Evolutionary conservation across 2,113 vertebrate species (phyloP).

Genomic region (Saiga tatarica): DNA sequence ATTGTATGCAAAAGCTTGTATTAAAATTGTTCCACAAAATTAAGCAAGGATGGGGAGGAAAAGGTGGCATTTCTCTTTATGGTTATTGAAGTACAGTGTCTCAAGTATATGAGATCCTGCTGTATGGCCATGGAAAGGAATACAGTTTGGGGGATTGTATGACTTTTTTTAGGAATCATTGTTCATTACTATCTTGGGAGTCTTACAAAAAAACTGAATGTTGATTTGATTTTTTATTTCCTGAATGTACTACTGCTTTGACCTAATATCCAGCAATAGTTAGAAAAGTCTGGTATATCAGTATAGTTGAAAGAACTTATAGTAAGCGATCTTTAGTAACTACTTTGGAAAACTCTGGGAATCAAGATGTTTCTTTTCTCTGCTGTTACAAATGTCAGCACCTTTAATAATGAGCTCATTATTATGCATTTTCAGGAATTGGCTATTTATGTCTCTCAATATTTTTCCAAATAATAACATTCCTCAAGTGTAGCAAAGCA

Average conservation of each 20-base stretch:
- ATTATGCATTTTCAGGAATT: neutral
- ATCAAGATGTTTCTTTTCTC: neutral
- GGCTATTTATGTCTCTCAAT: neutral
- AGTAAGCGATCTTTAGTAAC: neutral
- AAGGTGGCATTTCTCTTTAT: neutral
- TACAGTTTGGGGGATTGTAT: neutral
- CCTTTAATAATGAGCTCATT: neutral
- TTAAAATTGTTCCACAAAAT: neutral
- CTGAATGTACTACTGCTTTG: neutral
- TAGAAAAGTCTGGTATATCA: neutral
- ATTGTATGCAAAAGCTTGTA: neutral
- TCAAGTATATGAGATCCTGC: neutral
- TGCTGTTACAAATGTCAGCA: neutral
- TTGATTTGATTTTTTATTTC: neutral
- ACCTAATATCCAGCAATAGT: neutral
- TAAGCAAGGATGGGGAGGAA: neutral
- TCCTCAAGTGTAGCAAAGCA: neutral
- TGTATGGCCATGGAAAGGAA: neutral
- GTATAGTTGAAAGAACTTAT: neutral
- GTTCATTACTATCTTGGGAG: neutral
- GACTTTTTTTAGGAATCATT: neutral
- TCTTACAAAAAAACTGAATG: neutral
- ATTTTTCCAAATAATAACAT: neutral
- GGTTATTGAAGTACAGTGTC: neutral
- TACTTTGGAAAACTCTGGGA: neutral